Evolutionary conservation across 2,888 invertebrate genomes (phyloP).

Genomic region (Exephanes ischioxanthus): DNA sequence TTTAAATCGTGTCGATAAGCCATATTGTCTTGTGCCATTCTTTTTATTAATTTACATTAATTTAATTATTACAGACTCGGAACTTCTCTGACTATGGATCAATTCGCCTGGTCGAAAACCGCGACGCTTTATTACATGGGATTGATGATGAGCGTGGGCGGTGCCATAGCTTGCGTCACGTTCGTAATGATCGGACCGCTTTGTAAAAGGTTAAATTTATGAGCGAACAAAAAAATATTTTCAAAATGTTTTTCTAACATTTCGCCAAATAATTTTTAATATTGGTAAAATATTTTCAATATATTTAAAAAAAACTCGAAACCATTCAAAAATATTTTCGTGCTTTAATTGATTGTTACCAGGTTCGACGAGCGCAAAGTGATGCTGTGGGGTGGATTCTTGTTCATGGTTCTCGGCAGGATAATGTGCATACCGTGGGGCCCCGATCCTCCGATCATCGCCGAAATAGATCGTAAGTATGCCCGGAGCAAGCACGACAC

Average conservation of each 20-base stretch:
- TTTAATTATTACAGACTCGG: conserved; percentile 86
- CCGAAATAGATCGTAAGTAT: conserved; percentile 82
- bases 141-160: conserved; percentile 92
- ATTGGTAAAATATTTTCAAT: not conserved
- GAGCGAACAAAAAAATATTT: not conserved
- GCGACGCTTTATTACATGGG: conserved; percentile 94
- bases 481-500: not conserved
- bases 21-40: not conserved
- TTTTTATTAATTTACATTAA: not conserved
- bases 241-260: not conserved
- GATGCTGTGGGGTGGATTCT: conserved; percentile 94
- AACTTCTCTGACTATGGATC: conserved; percentile 94
- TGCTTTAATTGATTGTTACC: not conserved
- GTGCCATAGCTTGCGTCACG: conserved; percentile 90
- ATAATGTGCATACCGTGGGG: conserved; percentile 92
- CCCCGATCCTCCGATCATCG: conserved; percentile 89
- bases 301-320: not conserved
- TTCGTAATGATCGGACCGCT: conserved; percentile 91
- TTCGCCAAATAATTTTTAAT: too few relatives aligned
- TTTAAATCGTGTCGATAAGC: not conserved
- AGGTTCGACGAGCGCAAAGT: conserved; percentile 91
- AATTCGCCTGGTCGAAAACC: conserved; percentile 93
- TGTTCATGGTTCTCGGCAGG: conserved; percentile 92
- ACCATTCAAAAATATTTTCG: not conserved
- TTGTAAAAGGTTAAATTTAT: conserved; percentile 86